Conservation (phyloP, 1,140 invertebrate genomes). For the Drosophila tropicalis region DNA sequence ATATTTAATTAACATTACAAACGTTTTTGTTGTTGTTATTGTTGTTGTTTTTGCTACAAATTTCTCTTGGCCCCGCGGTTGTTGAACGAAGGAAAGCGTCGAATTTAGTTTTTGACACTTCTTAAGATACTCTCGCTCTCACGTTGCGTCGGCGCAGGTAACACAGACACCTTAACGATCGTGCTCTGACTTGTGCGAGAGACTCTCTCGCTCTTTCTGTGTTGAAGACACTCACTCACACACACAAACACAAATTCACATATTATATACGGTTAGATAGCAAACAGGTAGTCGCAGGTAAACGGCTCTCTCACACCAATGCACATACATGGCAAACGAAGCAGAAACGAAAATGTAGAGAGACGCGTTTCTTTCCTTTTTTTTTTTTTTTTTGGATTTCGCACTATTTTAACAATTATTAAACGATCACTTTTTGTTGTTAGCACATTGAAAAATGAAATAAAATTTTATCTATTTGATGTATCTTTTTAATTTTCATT, state of each 20-base stretch:
- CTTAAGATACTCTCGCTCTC: conserved; percentile 36
- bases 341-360: conserved; percentile 61
- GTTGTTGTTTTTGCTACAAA: conserved; percentile 39
- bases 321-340: conserved; percentile 49
- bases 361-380: conserved; percentile 62
- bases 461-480: background rate
- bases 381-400: conserved; percentile 50
- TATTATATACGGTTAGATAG: conserved; percentile 2
- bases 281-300: conserved; percentile 69
- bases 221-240: conserved; percentile 2
- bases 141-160: conserved; percentile 27
- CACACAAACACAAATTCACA: conserved; percentile 6
- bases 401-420: conserved; percentile 43
- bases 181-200: conserved; percentile 14
- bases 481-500: conserved; percentile 25
- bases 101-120: conserved; percentile 76
- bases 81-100: conserved; percentile 67
- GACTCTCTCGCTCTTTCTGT: background rate
- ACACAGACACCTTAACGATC: conserved; percentile 15
- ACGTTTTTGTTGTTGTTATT: conserved; percentile 26
- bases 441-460: conserved; percentile 12
- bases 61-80: conserved; percentile 59
- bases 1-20: conserved; percentile 76
- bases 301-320: conserved; percentile 51
- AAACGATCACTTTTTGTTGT: conserved; percentile 21